These are phyloP conservation scores for Bombus terrestris DNA, from an alignment of 1,140 invertebrate genomes.

Conservation along the genomic window DNA sequence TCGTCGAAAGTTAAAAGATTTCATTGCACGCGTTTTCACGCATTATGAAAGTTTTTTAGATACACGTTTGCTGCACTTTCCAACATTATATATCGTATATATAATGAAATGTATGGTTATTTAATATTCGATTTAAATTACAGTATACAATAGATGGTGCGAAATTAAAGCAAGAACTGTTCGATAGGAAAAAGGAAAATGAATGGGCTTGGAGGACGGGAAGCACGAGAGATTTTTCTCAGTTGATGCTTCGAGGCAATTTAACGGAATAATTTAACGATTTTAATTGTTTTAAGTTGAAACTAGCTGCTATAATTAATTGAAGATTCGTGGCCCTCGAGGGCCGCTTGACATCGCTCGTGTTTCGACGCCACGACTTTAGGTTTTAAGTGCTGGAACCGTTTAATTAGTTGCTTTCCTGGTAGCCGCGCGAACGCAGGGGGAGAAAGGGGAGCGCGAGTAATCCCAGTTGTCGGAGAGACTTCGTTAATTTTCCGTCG, in stretches of 20 bases:
- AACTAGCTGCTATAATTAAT: constrained; percentile 49
- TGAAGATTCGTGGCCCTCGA: constrained; percentile 40
- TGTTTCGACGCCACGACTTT: constrained; percentile 56
- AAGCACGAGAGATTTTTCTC: not conserved
- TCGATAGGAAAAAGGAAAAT: not conserved
- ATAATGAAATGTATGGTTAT: too few species aligned
- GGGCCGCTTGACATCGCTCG: constrained; percentile 35
- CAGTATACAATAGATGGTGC: not conserved
- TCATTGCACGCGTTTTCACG: too few species aligned
- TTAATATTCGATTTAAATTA: too few species aligned
- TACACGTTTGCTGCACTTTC: too few species aligned
- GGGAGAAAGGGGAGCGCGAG: not conserved
- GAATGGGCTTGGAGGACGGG: too few species aligned
- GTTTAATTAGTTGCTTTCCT: constrained; percentile 56
- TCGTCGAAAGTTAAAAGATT: too few species aligned
- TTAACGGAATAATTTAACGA: constrained; percentile 15
- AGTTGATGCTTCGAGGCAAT: not conserved
- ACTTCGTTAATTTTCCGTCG: constrained; percentile 42
- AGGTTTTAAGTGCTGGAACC: constrained; percentile 54
- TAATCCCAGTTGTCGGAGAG: constrained; percentile 32
- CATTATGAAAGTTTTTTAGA: too few species aligned
- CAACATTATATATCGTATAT: too few species aligned
- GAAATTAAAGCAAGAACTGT: not conserved
- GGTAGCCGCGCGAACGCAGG: constrained; percentile 3
- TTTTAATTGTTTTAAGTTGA: constrained; percentile 42